These are phyloP conservation scores for Isaurus tuberculatus DNA, from an alignment of 92 coral and sea anemone genomes.

Conservation along the genomic window DNA sequence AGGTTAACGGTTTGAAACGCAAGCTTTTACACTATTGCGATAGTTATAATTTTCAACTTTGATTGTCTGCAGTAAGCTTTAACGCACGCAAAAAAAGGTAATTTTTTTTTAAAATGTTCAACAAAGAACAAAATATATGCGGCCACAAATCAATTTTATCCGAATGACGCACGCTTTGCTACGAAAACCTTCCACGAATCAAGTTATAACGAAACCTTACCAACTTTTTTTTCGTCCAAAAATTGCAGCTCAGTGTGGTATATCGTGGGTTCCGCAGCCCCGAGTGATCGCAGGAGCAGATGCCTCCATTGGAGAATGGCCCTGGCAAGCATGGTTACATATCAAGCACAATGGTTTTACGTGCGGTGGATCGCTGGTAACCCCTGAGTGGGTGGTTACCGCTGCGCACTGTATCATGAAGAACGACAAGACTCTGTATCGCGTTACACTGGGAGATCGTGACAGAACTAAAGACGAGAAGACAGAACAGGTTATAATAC, in stretches of 20 bases:
- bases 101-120: too few relatives aligned
- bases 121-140: too few relatives aligned
- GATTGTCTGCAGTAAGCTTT: too few relatives aligned
- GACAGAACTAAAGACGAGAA: conserved; percentile 70
- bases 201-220: not conserved
- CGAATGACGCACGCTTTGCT: too few relatives aligned
- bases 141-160: too few relatives aligned
- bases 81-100: too few relatives aligned
- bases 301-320: conserved; percentile 87
- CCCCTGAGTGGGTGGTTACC: conserved; percentile 90
- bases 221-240: not conserved
- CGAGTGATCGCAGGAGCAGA: conserved; percentile 82
- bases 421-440: conserved; percentile 59
- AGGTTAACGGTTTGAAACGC: too few relatives aligned
- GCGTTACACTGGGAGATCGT: conserved; percentile 79
- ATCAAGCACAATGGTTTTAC: conserved; percentile 59
- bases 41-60: too few relatives aligned
- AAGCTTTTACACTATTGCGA: too few relatives aligned
- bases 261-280: conserved; percentile 46
- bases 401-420: conserved; percentile 91
- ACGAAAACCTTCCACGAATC: too few relatives aligned
- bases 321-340: conserved; percentile 81
- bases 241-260: conserved; percentile 69
- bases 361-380: conserved; percentile 90
- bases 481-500: conserved; percentile 64